phyloP scores from a whole-genome alignment of 2,797 vertebrate genomes.

The Hippoglossus hippoglossus region DNA sequence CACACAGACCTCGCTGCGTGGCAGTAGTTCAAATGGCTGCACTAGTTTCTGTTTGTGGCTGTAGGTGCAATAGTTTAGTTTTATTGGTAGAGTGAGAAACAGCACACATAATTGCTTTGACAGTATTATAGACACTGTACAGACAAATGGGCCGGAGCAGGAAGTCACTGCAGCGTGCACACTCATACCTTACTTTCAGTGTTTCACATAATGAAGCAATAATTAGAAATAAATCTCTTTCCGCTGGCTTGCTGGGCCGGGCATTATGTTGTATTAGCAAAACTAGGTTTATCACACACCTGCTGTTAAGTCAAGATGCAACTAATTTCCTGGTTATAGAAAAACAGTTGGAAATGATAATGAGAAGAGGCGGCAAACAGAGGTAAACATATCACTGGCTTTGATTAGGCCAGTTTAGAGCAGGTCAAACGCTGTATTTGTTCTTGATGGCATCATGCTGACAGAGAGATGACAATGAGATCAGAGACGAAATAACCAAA shows the following conservation, averaged over 20 bases:
- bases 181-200: conserved; percentile 35
- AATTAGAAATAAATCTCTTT: not conserved
- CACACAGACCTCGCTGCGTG: conserved; percentile 63
- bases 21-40: conserved; percentile 66
- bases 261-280: not conserved
- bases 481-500: conserved; percentile 71
- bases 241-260: conserved; percentile 13
- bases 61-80: conserved; percentile 69
- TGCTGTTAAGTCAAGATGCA: conserved; percentile 13
- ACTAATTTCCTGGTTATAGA: conserved; percentile 3
- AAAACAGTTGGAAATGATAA: conserved; percentile 4
- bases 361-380: conserved; percentile 14
- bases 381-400: conserved; percentile 11
- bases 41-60: conserved; percentile 56
- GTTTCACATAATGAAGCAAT: conserved; percentile 16
- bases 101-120: conserved; percentile 61
- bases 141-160: conserved; percentile 44
- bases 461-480: conserved; percentile 81
- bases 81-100: conserved; percentile 68
- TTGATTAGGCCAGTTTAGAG: conserved; percentile 16
- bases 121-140: conserved; percentile 62
- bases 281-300: not conserved
- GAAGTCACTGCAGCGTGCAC: conserved; percentile 45
- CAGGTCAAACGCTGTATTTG: conserved; percentile 27
- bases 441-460: conserved; percentile 76